phyloP scores from a whole-genome alignment of 2,888 invertebrate genomes.

The Leptothorax acervorum region DNA sequence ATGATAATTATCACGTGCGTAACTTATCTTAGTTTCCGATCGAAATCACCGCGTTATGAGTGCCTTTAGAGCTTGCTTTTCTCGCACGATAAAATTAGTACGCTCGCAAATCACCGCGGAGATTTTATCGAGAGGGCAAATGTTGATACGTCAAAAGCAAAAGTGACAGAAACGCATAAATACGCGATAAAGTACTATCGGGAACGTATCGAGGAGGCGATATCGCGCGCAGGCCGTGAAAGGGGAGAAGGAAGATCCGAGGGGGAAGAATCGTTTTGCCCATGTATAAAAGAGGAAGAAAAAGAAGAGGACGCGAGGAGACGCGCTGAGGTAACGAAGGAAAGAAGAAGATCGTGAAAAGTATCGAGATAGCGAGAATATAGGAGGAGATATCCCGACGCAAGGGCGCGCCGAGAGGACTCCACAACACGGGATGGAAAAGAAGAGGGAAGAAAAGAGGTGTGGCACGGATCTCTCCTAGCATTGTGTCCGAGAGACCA shows the following conservation, averaged over 20 bases:
- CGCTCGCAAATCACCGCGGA: slow-evolving; percentile 39
- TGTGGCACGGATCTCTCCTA: slow-evolving; percentile 81
- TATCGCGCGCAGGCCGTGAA: slow-evolving; percentile 58
- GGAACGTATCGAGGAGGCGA: slow-evolving; percentile 64
- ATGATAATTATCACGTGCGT: slow-evolving; percentile 46
- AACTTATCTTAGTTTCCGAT: background rate
- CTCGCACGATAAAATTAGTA: background rate
- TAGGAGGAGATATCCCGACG: slow-evolving; percentile 64
- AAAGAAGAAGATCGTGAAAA: slow-evolving; percentile 56
- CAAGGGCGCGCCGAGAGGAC: slow-evolving; percentile 79
- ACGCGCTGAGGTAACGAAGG: slow-evolving; percentile 20
- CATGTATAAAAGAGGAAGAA: slow-evolving; percentile 13
- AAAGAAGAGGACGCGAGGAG: background rate
- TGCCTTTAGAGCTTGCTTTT: background rate
- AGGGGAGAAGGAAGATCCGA: slow-evolving; percentile 9
- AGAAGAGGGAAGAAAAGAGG: slow-evolving; percentile 82
- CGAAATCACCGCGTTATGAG: background rate
- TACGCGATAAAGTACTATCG: slow-evolving; percentile 74
- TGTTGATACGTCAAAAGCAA: slow-evolving; percentile 55
- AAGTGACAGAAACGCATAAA: slow-evolving; percentile 70
- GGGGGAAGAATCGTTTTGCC: slow-evolving; percentile 28
- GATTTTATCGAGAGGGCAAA: background rate
- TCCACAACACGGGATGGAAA: slow-evolving; percentile 74
- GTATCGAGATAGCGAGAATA: slow-evolving; percentile 48
- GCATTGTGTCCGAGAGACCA: slow-evolving; percentile 69